Percentiles rank a stretch among this genome's conserved stretches.
These are phyloP conservation scores for Adrianichthys oophorus DNA, from an alignment of 2,797 vertebrate species.

Conservation along the genomic window DNA sequence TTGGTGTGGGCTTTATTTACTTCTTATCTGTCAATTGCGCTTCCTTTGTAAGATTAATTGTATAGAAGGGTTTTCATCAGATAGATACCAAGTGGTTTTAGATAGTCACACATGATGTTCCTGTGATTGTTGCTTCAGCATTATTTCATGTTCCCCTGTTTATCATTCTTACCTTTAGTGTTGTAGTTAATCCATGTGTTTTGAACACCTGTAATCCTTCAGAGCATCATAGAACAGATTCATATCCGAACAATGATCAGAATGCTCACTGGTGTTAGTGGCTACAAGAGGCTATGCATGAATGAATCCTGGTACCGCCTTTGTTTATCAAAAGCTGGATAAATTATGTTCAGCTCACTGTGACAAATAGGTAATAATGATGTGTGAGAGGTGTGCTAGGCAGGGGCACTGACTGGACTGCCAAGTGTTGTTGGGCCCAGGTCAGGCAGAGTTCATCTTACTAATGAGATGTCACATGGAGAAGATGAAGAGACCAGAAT, in stretches of 20 bases:
- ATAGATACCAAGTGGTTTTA: conserved; percentile 56
- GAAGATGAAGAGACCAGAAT: conserved; percentile 71
- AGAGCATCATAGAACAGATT: neutral
- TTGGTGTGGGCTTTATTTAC: conserved; percentile 33
- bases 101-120: conserved; percentile 21
- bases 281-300: neutral
- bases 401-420: conserved; percentile 61
- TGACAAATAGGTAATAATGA: conserved; percentile 81
- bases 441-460: conserved; percentile 77
- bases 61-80: conserved; percentile 71
- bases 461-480: conserved; percentile 79
- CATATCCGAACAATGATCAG: too few relatives aligned
- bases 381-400: conserved; percentile 78
- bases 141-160: conserved; percentile 22
- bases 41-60: conserved; percentile 78
- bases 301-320: conserved; percentile 29
- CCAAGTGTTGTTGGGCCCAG: conserved; percentile 75
- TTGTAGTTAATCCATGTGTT: neutral
- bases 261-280: too few relatives aligned
- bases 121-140: conserved; percentile 24
- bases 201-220: neutral
- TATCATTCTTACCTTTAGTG: conserved; percentile 50
- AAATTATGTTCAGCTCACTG: conserved; percentile 74
- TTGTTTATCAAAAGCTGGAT: conserved; percentile 71
- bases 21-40: conserved; percentile 78